These are phyloP conservation scores for Epizoanthus scotinus DNA, from an alignment of 92 coral and sea anemone genomes.

Conservation along the genomic window DNA sequence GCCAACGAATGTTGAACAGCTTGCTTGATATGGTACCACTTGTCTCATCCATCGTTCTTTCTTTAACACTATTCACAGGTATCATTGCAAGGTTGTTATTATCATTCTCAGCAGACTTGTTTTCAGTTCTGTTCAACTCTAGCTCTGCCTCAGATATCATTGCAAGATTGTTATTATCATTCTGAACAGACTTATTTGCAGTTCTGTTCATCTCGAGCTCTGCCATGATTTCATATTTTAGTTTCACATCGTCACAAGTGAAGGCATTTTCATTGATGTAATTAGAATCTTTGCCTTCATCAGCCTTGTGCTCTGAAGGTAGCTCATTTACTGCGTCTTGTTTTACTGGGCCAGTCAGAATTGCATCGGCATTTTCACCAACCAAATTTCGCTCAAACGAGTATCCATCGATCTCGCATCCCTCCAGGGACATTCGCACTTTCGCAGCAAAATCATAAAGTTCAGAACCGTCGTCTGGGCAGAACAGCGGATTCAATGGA, in stretches of 20 bases:
- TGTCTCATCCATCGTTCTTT: not conserved
- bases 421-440: conserved; percentile 78
- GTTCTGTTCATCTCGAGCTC: not conserved
- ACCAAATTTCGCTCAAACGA: conserved; percentile 71
- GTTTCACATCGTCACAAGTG: not conserved
- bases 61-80: not conserved
- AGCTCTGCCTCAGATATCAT: not conserved
- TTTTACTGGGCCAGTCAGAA: not conserved
- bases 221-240: conserved; percentile 1
- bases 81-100: not conserved
- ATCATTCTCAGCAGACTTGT: not conserved
- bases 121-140: not conserved
- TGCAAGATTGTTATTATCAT: not conserved
- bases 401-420: conserved; percentile 67
- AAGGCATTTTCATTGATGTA: not conserved
- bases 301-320: not conserved
- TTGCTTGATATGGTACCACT: too few species aligned
- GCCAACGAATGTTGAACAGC: conserved; percentile 1
- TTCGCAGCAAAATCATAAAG: conserved; percentile 49
- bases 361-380: conserved; percentile 3
- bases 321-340: not conserved
- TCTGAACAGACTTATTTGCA: not conserved
- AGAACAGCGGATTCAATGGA: conserved; percentile 78
- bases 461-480: conserved; percentile 38
- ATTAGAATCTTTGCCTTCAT: not conserved